Conservation (phyloP, 2,888 invertebrate genomes). For the Nomada ruficornis region DNA sequence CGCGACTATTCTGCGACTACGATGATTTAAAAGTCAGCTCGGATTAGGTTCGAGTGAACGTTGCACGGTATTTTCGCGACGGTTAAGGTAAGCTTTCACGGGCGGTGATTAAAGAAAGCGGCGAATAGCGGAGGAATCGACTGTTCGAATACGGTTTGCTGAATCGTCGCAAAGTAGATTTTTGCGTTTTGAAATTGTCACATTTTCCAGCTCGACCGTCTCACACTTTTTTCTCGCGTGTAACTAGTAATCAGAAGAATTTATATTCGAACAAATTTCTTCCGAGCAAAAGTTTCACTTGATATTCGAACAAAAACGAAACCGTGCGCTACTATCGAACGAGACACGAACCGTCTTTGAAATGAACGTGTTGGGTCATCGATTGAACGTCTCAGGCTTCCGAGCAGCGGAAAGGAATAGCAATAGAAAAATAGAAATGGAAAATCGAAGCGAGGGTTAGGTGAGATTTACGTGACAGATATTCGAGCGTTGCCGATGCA, state of each 20-base stretch:
- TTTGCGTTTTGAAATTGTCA: neutral
- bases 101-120: constrained; percentile 13
- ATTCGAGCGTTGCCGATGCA: constrained; percentile 18
- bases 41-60: neutral
- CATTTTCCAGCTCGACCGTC: too few relatives aligned
- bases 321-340: too few relatives aligned
- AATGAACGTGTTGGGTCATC: neutral
- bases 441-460: constrained; percentile 5
- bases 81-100: constrained; percentile 20
- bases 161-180: neutral
- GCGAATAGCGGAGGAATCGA: neutral
- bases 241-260: too few relatives aligned
- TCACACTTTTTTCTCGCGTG: too few relatives aligned
- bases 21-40: too few relatives aligned
- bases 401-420: neutral
- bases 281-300: too few relatives aligned
- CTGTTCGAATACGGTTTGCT: neutral
- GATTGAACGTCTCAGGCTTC: neutral
- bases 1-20: too few relatives aligned
- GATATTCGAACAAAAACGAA: too few relatives aligned
- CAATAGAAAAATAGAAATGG: neutral
- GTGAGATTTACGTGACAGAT: constrained; percentile 19
- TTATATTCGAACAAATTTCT: neutral
- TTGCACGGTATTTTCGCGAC: constrained; percentile 15
- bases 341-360: neutral